Conservation (phyloP, 2,797 vertebrate species). For the Bucorvus abyssinicus region DNA sequence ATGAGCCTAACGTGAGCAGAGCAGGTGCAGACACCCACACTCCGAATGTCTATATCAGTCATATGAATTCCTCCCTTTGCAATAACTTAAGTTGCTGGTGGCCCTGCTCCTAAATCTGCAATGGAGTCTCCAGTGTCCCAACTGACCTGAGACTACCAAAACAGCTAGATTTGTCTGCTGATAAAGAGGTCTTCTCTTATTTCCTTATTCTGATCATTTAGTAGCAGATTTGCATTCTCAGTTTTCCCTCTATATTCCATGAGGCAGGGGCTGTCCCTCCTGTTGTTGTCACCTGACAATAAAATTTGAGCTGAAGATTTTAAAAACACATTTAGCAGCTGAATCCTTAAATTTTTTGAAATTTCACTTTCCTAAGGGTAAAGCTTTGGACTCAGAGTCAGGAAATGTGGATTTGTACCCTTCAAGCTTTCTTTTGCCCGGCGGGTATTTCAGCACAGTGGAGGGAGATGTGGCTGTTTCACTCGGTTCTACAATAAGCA, state of each 20-base stretch:
- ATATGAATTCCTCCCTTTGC: background rate
- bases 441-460: background rate
- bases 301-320: background rate
- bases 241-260: rapidly evolving
- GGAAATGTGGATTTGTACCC: background rate
- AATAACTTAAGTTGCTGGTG: background rate
- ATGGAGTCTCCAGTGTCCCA: background rate
- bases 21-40: background rate
- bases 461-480: background rate
- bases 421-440: background rate
- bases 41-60: background rate
- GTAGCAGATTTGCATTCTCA: rapidly evolving
- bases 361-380: background rate
- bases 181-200: background rate
- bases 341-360: background rate
- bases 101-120: background rate
- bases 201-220: background rate
- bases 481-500: background rate
- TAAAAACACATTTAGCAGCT: background rate
- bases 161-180: background rate
- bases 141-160: rapidly evolving
- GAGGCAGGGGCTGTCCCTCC: background rate
- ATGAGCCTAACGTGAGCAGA: background rate
- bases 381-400: background rate
- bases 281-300: background rate